Evolutionary conservation across 2,888 invertebrate genomes (phyloP), one percentile per base, ranked within the genome.

Genomic region (Nebria salina): DNA sequence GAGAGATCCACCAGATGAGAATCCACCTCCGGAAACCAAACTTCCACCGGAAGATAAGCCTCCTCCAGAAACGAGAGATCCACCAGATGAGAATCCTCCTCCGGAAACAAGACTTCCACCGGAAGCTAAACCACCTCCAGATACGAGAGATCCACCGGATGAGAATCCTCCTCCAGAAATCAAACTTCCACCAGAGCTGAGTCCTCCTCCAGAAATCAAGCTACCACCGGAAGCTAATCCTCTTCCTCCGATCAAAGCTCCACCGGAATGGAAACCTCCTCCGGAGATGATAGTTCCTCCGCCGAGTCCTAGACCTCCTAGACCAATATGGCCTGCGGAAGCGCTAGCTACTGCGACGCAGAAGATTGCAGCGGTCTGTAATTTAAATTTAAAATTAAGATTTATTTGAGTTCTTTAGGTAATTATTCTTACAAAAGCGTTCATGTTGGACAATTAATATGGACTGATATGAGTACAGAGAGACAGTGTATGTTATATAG

Each of bases 311-410:
- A 20, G 54, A 75, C 15, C 54, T 11, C 79, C 79, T n/a, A 81
- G 72, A 13, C 81, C 81, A 75, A 81, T 20, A 54, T 65, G 65
- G 65, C 76, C 72, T 41, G 81, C 81, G 25, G 81, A 81, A 15
- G 76, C 81, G 34, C 65, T 72, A 66, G 81, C 81, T 34, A 81
- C 73, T 13, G 76, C 81, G 42, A 81, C n/a, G 76, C 76, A 72
- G 41, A 81, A 43, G 72, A 81, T 73, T 41, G 81, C 81, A 26
- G 76, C 65, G 54, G 68, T 26, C 81, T 81, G 65, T 65, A 76
- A 81, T 13, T 34, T 3, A 75, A 64, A 73, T 42, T 25, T 64
- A 64, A 20, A 34, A 13, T 41, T 6, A 70, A 70, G 34, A 54
- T 54, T 54, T 54, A 54, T 54, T 54, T 8, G 25, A 2, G 25